These are phyloP conservation scores for Fragum whitleyi DNA, from an alignment of 2,888 invertebrate genomes.

Conservation along the genomic window DNA sequence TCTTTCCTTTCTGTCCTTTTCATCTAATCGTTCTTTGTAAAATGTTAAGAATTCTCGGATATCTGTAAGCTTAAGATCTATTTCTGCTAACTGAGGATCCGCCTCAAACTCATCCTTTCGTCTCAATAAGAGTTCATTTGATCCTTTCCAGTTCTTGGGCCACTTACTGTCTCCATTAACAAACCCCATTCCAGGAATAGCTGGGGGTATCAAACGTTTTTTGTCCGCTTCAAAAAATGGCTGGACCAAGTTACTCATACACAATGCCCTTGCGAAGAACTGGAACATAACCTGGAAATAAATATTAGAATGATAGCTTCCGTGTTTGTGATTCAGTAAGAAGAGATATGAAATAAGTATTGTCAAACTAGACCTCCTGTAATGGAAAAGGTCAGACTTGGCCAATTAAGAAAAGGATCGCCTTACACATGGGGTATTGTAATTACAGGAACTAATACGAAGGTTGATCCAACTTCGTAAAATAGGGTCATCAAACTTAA, in stretches of 20 bases:
- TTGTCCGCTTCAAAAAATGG: slow-evolving; percentile 72
- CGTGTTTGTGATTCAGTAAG: background rate
- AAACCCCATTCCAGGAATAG: slow-evolving; percentile 60
- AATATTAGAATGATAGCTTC: background rate
- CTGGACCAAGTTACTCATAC: slow-evolving; percentile 79
- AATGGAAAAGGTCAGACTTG: background rate
- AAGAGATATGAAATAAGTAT: background rate
- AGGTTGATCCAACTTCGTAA: no score
- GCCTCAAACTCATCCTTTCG: slow-evolving; percentile 64
- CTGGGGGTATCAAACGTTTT: slow-evolving; percentile 54
- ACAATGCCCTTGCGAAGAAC: slow-evolving; percentile 79
- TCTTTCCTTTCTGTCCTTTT: slow-evolving; percentile 80
- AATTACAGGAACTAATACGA: no score
- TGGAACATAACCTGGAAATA: slow-evolving; percentile 78
- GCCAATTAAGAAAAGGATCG: no score
- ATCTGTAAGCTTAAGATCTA: slow-evolving; percentile 73
- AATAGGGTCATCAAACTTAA: no score
- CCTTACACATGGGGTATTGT: no score
- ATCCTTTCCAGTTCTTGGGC: slow-evolving; percentile 68
- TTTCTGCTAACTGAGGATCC: slow-evolving; percentile 71
- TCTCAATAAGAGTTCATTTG: slow-evolving; percentile 56
- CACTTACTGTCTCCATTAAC: slow-evolving; percentile 73
- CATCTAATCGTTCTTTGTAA: slow-evolving; percentile 77
- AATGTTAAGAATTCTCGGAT: slow-evolving; percentile 75
- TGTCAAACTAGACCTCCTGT: background rate